Percentiles rank a stretch among this genome's conserved stretches.
Conservation (phyloP, 1,140 invertebrate genomes). For the Drosophila melanica region DNA sequence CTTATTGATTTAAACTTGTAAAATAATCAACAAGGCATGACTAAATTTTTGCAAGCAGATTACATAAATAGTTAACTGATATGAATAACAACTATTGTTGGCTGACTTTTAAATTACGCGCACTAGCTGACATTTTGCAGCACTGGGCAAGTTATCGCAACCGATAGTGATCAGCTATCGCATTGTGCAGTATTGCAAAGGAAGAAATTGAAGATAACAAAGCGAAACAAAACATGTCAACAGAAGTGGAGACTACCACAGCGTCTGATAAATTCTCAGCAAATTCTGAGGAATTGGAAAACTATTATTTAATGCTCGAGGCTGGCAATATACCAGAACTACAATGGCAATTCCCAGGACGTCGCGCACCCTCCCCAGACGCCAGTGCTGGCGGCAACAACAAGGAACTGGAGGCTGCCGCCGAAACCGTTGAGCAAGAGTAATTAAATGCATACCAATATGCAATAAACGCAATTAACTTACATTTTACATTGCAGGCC, state of each 20-base stretch:
- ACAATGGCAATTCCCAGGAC: slow-evolving; percentile 86
- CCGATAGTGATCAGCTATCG: slow-evolving; percentile 5
- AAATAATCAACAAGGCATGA: no score
- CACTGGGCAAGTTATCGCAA: slow-evolving; percentile 3
- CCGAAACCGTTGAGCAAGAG: slow-evolving; percentile 64
- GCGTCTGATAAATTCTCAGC: slow-evolving; percentile 66
- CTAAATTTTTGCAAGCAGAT: no score
- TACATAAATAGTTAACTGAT: no score
- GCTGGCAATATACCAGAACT: slow-evolving; percentile 85
- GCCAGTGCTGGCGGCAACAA: slow-evolving; percentile 38
- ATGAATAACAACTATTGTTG: no score
- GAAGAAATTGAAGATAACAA: neutral
- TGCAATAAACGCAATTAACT: neutral
- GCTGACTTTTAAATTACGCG: slow-evolving; percentile 9
- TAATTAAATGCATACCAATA: slow-evolving; percentile 28
- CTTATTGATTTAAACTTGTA: no score
- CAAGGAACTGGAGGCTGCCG: slow-evolving; percentile 59
- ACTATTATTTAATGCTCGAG: slow-evolving; percentile 70
- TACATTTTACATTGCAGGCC: slow-evolving; percentile 65
- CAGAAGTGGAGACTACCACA: slow-evolving; percentile 61
- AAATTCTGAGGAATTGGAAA: slow-evolving; percentile 85
- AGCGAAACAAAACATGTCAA: slow-evolving; percentile 45
- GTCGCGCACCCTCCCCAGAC: slow-evolving; percentile 85
- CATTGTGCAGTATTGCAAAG: neutral
- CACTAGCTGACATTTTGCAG: slow-evolving; percentile 1